Evolutionary conservation across 2,797 vertebrate species (phyloP), one percentile per base, ranked within the genome.

Genomic region (Micrastur ruficollis): DNA sequence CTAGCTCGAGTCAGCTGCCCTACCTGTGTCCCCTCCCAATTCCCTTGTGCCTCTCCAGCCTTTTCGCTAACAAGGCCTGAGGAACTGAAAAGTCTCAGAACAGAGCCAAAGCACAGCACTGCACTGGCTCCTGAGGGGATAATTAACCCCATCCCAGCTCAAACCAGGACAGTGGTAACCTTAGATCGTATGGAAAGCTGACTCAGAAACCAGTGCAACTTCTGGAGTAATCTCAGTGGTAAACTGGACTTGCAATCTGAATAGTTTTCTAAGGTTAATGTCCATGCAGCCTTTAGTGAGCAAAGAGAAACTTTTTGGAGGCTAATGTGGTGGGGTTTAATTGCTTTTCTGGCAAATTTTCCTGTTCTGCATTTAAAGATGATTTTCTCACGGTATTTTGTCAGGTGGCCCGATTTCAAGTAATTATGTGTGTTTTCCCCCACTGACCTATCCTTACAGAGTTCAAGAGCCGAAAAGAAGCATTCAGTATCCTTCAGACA

Each of bases 401-500:
- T 65, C 42, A 58, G 31, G 59, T 84, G n/a, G 59, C 42, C n/a
- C 3, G 2, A 32, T 44, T 55, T 79, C 44, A 80, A 53, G 34
- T 66, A 83, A 70, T 78, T 47, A 16, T 1, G 2, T 56, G 11
- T 49, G 7, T 47, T 78, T 83, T 17, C 20, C 31, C 22, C 12
- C 34, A 29, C 17, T 34, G 66, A 25, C 29, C 21, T 55, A 15
- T 46, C n/a, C 78, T 66, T 65, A 63, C 96, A 99, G 99, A 97
- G 91, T 97, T 79, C 97, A 97, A 38, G 97, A 98, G 84, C 95
- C 97, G 42, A 97, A 95, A 18, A 97, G 80, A 53, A 97, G 96
- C 12, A 20, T 97, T 80, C 98, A 98, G 62, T 98, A 91, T 91
- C 98, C 99, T 8, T 99, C 98, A 58, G 99, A 99, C 94, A 99